Percentiles rank a stretch among this genome's conserved stretches.
phyloP scores from a whole-genome alignment of 2,113 vertebrate genomes.

The Pterocles gutturalis region DNA sequence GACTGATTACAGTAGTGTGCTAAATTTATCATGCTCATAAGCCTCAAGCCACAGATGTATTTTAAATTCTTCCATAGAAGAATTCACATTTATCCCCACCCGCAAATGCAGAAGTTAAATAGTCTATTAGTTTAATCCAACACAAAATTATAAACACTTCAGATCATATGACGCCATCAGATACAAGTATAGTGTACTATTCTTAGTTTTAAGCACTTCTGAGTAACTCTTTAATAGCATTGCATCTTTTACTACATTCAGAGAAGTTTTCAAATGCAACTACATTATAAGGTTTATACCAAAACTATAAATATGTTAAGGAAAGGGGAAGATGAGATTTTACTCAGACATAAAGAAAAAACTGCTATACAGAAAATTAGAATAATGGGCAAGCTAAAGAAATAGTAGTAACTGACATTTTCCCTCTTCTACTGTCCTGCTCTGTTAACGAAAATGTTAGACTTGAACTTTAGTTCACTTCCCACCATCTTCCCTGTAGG shows the following conservation, averaged over 20 bases:
- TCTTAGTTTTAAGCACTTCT: not conserved
- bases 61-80: slow-evolving; percentile 45
- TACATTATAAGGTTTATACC: not conserved
- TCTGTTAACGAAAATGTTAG: not conserved
- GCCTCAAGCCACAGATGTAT: slow-evolving; percentile 55
- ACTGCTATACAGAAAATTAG: not conserved
- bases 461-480: not conserved
- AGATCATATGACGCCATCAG: not conserved
- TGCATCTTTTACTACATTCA: not conserved
- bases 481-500: not conserved
- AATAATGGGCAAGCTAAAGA: not conserved
- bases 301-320: slow-evolving; percentile 5
- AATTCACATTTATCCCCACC: slow-evolving; percentile 4
- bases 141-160: not conserved
- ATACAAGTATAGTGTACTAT: not conserved
- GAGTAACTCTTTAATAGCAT: not conserved
- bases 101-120: not conserved
- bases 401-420: not conserved
- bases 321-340: not conserved
- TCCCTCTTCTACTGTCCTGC: not conserved
- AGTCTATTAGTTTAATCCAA: slow-evolving; percentile 23
- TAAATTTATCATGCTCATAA: slow-evolving; percentile 44
- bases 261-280: not conserved
- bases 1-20: slow-evolving; percentile 28
- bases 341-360: not conserved